Percentiles rank a stretch among this genome's conserved stretches.
Evolutionary conservation across 2,888 invertebrate genomes (phyloP).

Genomic region (Xestia ashworthii): DNA sequence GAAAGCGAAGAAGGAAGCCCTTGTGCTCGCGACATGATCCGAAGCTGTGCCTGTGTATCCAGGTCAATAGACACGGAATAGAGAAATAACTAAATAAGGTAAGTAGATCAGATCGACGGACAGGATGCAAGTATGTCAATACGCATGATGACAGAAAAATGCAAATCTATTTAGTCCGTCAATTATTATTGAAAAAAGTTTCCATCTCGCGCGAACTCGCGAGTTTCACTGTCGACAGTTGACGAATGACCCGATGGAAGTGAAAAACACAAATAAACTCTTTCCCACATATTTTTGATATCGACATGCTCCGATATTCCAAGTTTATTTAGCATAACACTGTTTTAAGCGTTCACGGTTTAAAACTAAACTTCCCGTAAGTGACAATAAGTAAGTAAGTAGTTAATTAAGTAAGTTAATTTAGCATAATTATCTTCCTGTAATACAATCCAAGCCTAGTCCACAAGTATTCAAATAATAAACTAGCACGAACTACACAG

Average conservation of each 20-base stretch:
- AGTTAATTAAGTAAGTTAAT: too few relatives aligned
- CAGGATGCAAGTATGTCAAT: neutral
- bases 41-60: slow-evolving; percentile 29
- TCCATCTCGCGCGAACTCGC: too few relatives aligned
- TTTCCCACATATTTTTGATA: neutral
- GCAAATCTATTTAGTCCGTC: too few relatives aligned
- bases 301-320: neutral
- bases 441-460: neutral
- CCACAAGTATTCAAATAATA: neutral
- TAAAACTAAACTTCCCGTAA: too few relatives aligned
- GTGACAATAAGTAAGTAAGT: too few relatives aligned
- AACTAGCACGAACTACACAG: neutral
- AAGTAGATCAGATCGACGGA: neutral
- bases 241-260: too few relatives aligned
- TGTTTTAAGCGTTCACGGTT: too few relatives aligned
- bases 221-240: too few relatives aligned
- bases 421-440: slow-evolving; percentile 1
- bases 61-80: slow-evolving; percentile 16
- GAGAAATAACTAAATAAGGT: slow-evolving; percentile 1
- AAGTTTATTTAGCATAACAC: neutral
- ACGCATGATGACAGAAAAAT: too few relatives aligned
- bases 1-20: slow-evolving; percentile 47
- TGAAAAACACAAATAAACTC: too few relatives aligned
- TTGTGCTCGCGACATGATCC: slow-evolving; percentile 48
- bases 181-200: too few relatives aligned